phyloP scores from a whole-genome alignment of 1,140 invertebrate species.

The Pseudomyrmex concolor region DNA sequence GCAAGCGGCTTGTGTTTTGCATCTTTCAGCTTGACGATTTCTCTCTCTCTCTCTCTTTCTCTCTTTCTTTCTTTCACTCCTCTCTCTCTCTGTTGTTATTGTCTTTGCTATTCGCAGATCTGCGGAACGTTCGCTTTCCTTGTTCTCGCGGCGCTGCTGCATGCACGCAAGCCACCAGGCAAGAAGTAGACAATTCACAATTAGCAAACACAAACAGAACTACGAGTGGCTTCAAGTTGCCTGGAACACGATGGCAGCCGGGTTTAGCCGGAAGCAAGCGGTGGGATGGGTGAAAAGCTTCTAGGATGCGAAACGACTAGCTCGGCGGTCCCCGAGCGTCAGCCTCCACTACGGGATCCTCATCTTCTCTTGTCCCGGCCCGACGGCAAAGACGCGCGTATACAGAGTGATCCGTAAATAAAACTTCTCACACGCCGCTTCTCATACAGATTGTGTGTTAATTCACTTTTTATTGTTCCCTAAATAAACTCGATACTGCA shows the following conservation, averaged over 20 bases:
- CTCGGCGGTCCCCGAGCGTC: constrained; percentile 75
- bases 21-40: neutral
- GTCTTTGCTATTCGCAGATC: constrained; percentile 21
- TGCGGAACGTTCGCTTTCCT: constrained; percentile 22
- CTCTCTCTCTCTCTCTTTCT: neutral
- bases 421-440: neutral
- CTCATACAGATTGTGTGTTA: no score
- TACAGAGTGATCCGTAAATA: constrained; percentile 40
- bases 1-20: constrained; percentile 66
- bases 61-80: neutral
- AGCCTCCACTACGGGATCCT: constrained; percentile 69
- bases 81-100: neutral
- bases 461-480: no score
- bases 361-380: constrained; percentile 62
- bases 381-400: constrained; percentile 63
- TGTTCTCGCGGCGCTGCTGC: constrained; percentile 36
- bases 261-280: constrained; percentile 75
- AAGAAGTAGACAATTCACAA: constrained; percentile 85
- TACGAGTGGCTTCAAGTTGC: constrained; percentile 82
- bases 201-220: constrained; percentile 85
- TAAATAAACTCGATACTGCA: no score
- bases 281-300: constrained; percentile 70
- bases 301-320: constrained; percentile 72
- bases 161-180: constrained; percentile 69
- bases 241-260: constrained; percentile 73